Evolutionary conservation across 2,888 invertebrate species (phyloP).

Genomic region (Drosophila cognata): DNA sequence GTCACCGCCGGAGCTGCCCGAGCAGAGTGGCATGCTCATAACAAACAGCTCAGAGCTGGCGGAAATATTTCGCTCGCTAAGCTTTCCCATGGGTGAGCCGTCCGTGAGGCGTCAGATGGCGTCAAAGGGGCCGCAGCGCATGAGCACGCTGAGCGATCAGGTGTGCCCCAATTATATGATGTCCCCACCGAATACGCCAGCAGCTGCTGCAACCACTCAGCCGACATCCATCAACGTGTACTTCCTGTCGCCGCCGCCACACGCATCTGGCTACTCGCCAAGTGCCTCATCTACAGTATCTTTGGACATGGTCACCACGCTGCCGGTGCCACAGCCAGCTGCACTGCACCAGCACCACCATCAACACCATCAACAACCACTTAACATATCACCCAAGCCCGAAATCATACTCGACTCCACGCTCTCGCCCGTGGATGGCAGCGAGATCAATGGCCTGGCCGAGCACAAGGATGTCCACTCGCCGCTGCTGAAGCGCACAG

Average conservation of each 20-base stretch:
- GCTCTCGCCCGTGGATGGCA: conserved; percentile 80
- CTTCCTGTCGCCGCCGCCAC: conserved; percentile 84
- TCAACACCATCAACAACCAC: conserved; percentile 38
- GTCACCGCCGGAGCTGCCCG: conserved; percentile 81
- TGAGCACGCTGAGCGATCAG: conserved; percentile 84
- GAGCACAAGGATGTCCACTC: conserved; percentile 82
- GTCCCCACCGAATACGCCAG: conserved; percentile 84
- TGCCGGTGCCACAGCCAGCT: conserved; percentile 68
- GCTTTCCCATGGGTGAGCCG: conserved; percentile 81
- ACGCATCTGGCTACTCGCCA: conserved; percentile 72
- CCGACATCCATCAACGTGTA: conserved; percentile 83
- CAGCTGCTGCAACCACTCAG: conserved; percentile 56
- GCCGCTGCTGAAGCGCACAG: conserved; percentile 79
- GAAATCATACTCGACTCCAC: conserved; percentile 85
- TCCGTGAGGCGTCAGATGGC: conserved; percentile 55
- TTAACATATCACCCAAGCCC: conserved; percentile 83
- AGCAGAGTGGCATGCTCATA: conserved; percentile 80
- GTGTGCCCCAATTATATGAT: conserved; percentile 81
- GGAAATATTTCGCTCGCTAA: conserved; percentile 83
- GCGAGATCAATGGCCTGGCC: conserved; percentile 42
- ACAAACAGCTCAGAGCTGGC: conserved; percentile 83
- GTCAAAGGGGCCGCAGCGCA: conserved; percentile 74
- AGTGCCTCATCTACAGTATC: conserved; percentile 85
- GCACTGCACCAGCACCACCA: conserved; percentile 41
- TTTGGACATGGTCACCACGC: conserved; percentile 83